Base-by-base conservation (phyloP, 2,888 invertebrate genomes). In the Sinhomidia bicolor region DNA sequence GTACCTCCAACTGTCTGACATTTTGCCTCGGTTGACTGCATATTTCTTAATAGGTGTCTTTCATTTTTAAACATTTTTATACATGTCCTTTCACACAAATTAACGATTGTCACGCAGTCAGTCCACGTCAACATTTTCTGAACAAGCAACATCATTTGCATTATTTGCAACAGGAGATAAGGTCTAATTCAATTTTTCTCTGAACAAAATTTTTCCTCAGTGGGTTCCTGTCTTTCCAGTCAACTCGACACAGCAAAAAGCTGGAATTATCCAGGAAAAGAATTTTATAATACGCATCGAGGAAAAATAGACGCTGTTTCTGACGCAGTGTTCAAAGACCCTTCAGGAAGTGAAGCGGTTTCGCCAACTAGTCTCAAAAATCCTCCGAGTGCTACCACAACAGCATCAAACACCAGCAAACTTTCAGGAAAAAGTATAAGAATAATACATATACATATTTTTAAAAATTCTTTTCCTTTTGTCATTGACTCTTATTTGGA, bases 201-300 rank as follows among this genome's bases (percentile, higher is more conserved):
- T 36, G 4, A 5, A 26, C 44, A 20, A 17, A 23, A 78, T 65
- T 10, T 23, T 47, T 47, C 10, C 41, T 12, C 89, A 92, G 92
- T 92, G 92, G 92, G 92, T 12, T 87, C 89, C 74, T 92, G 91
- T 87, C 79, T 83, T 23, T 88, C 89, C 26, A 85, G 90, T n/a
- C 90, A 91, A 83, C 32, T 91, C 14, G 89, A 85, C 47, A 79
- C 79, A 57, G 85, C 85, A 12, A 90, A 90, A 26, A 87, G 17
- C 80, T 57, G 80, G 62, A 84, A 88, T 41, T 88, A 65, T 65
- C 86, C 89, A 51, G 90, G 90, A 36, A 91, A 91, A 71, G 85
- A 90, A 17, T 89, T 90, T 51, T 89, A 87, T 54, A 88, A 85
- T 10, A 36, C 90, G 10, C 90, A 91, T 62, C 71, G 89, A n/a